These are phyloP conservation scores for Sebastes vulpes DNA, from an alignment of 2,797 vertebrate genomes.

Conservation along the genomic window DNA sequence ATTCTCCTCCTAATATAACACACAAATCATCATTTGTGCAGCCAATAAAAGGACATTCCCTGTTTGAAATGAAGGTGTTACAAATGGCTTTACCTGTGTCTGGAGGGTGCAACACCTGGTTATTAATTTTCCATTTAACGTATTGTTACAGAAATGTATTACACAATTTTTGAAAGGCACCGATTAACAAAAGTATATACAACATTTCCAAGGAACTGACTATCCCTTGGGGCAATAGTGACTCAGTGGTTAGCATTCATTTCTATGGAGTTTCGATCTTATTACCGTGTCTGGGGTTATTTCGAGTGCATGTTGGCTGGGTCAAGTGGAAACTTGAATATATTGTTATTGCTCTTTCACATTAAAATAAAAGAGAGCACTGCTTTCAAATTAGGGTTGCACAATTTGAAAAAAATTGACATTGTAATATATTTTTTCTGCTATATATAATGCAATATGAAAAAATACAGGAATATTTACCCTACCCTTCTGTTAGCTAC, in stretches of 20 bases:
- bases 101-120: not conserved
- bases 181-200: not conserved
- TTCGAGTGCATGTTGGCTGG: not conserved
- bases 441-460: not conserved
- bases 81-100: not conserved
- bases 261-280: not conserved
- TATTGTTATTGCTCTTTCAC: too few relatives aligned
- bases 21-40: not conserved
- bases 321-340: not conserved
- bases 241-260: not conserved
- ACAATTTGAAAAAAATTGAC: not conserved
- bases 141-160: not conserved
- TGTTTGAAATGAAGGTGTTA: not conserved
- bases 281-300: not conserved
- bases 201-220: not conserved
- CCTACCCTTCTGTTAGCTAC: not conserved
- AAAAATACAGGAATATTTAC: not conserved
- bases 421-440: not conserved
- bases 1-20: not conserved
- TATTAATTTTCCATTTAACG: not conserved
- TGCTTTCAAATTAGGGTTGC: not conserved
- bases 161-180: not conserved
- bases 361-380: too few relatives aligned
- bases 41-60: not conserved
- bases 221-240: not conserved